phyloP scores from a whole-genome alignment of 2,888 invertebrate genomes.

The Drosophila ustulata region DNA sequence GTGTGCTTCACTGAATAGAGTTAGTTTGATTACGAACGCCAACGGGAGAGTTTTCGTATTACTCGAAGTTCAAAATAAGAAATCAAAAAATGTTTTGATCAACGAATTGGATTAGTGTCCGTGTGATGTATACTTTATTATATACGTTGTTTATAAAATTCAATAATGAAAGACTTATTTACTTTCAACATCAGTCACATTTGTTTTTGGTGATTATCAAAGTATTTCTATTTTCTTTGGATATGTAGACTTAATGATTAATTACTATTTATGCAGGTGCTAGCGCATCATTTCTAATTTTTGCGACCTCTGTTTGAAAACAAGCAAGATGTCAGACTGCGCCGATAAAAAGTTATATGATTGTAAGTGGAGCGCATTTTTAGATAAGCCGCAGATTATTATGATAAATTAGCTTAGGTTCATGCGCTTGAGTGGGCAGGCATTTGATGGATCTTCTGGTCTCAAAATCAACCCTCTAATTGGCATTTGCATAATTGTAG shows the following conservation, averaged over 20 bases:
- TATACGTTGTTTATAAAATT: too few species aligned
- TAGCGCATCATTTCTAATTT: background rate
- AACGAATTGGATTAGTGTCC: too few species aligned
- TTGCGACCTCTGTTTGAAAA: background rate
- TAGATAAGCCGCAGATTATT: background rate
- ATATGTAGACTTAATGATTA: background rate
- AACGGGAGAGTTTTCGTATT: too few species aligned
- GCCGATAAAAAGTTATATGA: background rate
- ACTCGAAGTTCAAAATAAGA: too few species aligned
- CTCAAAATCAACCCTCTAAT: constrained; percentile 36
- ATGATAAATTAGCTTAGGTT: constrained; percentile 36
- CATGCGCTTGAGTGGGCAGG: constrained; percentile 37
- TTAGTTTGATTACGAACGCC: too few species aligned
- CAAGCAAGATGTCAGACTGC: constrained; percentile 12
- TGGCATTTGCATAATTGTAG: constrained; percentile 56
- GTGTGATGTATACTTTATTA: too few species aligned
- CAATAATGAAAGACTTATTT: too few species aligned
- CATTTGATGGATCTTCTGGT: constrained; percentile 52
- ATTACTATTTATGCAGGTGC: background rate
- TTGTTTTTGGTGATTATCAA: background rate
- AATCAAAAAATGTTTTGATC: too few species aligned
- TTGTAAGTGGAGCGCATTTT: constrained; percentile 30
- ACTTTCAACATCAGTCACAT: too few species aligned
- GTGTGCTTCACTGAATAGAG: too few species aligned
- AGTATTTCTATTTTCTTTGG: background rate